Conservation (phyloP, 2,888 invertebrate genomes). For the Charanyca ferruginea region DNA sequence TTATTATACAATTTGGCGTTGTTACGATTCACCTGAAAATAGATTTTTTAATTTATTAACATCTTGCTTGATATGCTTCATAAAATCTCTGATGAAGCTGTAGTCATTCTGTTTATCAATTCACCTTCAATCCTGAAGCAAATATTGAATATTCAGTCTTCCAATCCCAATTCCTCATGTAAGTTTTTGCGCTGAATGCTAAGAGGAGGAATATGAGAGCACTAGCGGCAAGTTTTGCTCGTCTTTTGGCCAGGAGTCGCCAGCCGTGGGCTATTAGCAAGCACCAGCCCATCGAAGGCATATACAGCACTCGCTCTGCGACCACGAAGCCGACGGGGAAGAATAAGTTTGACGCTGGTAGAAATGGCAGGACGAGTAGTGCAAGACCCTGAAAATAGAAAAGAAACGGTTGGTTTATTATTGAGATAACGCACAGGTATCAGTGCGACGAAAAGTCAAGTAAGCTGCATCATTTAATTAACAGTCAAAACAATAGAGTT, state of each 20-base stretch:
- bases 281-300: constrained; percentile 99
- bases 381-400: constrained; percentile 94
- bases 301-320: constrained; percentile 98
- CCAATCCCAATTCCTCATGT: constrained; percentile 98
- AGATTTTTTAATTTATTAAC: background rate
- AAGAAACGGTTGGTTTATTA: background rate
- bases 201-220: constrained; percentile 93
- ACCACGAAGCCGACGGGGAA: constrained; percentile 99
- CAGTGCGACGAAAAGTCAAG: too few relatives aligned
- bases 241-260: constrained; percentile 92
- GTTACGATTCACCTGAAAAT: constrained; percentile 94
- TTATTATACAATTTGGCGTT: constrained; percentile 99
- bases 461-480: background rate
- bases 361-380: constrained; percentile 96
- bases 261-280: constrained; percentile 97
- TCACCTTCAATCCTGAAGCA: constrained; percentile 95
- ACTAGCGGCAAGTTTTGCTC: constrained; percentile 92
- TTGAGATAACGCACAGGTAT: background rate
- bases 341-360: constrained; percentile 99
- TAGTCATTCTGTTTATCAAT: constrained; percentile 77
- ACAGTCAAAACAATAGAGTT: background rate
- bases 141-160: constrained; percentile 98
- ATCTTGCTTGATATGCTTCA: too few relatives aligned
- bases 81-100: background rate
- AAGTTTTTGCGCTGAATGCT: constrained; percentile 96